These are phyloP conservation scores for Pterocles orientalis DNA, from an alignment of 2,113 vertebrate species.

Conservation along the genomic window DNA sequence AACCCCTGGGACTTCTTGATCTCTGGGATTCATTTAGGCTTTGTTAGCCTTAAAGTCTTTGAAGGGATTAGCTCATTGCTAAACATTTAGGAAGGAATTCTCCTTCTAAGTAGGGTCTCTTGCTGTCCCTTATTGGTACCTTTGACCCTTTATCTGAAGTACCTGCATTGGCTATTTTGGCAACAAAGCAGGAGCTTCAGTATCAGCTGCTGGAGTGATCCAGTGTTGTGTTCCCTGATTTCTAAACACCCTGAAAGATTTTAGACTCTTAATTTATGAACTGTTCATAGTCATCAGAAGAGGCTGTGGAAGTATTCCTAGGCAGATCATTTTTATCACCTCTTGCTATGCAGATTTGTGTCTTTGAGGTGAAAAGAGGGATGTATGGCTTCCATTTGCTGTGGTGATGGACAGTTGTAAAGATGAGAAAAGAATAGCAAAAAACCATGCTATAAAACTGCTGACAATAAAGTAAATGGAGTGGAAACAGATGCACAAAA, in stretches of 20 bases:
- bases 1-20: not conserved
- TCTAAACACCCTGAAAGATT: not conserved
- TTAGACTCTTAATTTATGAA: not conserved
- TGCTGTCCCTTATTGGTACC: not conserved
- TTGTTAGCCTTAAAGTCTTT: not conserved
- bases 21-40: not conserved
- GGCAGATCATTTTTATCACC: not conserved
- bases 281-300: not conserved
- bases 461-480: not conserved
- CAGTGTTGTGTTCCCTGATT: not conserved
- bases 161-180: not conserved
- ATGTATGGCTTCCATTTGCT: not conserved
- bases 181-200: not conserved
- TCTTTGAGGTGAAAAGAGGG: slow-evolving; percentile 10
- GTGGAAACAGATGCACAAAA: not conserved
- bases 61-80: not conserved
- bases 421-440: slow-evolving; percentile 5
- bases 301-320: not conserved
- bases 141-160: not conserved
- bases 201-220: not conserved
- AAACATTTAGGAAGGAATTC: not conserved
- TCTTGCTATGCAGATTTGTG: not conserved
- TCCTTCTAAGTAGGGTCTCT: not conserved
- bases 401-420: not conserved
- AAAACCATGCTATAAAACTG: not conserved